Evolutionary conservation across 2,113 vertebrate genomes (phyloP).

Genomic region (Chloebia gouldiae): DNA sequence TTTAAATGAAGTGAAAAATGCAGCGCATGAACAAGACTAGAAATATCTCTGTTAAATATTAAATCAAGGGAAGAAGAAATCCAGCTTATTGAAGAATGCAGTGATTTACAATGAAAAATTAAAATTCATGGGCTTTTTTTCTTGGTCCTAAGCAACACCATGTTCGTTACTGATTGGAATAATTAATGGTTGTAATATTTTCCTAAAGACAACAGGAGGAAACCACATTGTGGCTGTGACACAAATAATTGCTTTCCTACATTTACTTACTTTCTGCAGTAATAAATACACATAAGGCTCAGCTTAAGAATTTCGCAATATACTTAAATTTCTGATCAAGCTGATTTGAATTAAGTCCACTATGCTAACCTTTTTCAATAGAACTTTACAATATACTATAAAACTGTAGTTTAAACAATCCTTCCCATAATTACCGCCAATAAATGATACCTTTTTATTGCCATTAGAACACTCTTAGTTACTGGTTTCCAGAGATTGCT

Average conservation of each 20-base stretch:
- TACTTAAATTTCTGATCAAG: conserved; percentile 43
- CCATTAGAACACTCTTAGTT: conserved; percentile 24
- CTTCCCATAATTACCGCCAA: conserved; percentile 44
- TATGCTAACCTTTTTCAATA: conserved; percentile 34
- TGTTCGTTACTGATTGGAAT: not conserved
- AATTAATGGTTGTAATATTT: conserved; percentile 9
- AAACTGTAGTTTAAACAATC: conserved; percentile 62
- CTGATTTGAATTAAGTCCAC: conserved; percentile 47
- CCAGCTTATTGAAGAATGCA: not conserved
- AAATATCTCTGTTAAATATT: not conserved
- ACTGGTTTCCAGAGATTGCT: conserved; percentile 17
- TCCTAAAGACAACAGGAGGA: not conserved
- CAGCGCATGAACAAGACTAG: not conserved
- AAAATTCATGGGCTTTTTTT: not conserved
- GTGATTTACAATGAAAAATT: not conserved
- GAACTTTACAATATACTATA: conserved; percentile 50
- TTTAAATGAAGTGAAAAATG: not conserved
- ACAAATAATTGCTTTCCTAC: not conserved
- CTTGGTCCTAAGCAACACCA: not conserved
- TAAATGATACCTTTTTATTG: conserved; percentile 64
- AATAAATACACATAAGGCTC: not conserved
- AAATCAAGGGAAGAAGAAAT: not conserved
- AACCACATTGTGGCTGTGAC: not conserved
- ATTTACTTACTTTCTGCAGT: conserved; percentile 31
- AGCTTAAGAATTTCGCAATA: conserved; percentile 34